A percentile compares a stretch with the other conserved stretches of the same genome.
Conservation (phyloP, 2,888 invertebrate species). For the Aradus depressus region DNA sequence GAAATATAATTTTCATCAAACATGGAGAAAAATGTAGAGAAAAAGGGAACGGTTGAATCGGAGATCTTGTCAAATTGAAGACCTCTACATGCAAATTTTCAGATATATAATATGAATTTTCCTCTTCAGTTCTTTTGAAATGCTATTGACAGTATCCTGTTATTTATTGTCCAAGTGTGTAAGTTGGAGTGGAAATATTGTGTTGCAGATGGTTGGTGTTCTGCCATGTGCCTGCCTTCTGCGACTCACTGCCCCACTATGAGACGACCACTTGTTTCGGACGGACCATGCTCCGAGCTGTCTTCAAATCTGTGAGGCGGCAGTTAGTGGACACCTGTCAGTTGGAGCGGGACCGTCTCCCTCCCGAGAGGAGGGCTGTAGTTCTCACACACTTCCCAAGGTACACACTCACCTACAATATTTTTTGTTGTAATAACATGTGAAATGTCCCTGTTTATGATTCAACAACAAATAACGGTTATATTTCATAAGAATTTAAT, state of each 20-base stretch:
- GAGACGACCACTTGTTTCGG: constrained; percentile 89
- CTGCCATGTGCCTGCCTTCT: constrained; percentile 90
- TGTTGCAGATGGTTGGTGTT: constrained; percentile 75
- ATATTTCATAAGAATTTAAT: too few relatives aligned
- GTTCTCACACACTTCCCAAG: constrained; percentile 80
- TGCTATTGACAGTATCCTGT: neutral
- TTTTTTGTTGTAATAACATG: too few relatives aligned
- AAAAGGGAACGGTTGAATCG: too few relatives aligned
- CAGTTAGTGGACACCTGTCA: constrained; percentile 87
- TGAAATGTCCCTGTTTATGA: neutral
- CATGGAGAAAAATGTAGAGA: too few relatives aligned
- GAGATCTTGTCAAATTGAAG: too few relatives aligned
- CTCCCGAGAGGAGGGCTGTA: constrained; percentile 69
- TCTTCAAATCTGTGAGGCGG: constrained; percentile 69
- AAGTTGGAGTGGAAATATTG: neutral
- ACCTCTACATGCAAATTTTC: too few relatives aligned
- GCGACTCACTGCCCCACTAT: constrained; percentile 81
- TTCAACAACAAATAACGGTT: neutral
- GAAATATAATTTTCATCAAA: too few relatives aligned
- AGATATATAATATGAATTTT: too few relatives aligned
- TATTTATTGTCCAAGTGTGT: neutral
- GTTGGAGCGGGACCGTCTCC: constrained; percentile 78
- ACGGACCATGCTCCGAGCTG: constrained; percentile 68
- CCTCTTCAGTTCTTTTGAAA: too few relatives aligned
- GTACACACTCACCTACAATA: constrained; percentile 35